Percentiles rank a stretch among this genome's conserved stretches.
These are phyloP conservation scores for Pyrochroa serraticornis DNA, from an alignment of 2,888 invertebrate genomes.

Conservation along the genomic window DNA sequence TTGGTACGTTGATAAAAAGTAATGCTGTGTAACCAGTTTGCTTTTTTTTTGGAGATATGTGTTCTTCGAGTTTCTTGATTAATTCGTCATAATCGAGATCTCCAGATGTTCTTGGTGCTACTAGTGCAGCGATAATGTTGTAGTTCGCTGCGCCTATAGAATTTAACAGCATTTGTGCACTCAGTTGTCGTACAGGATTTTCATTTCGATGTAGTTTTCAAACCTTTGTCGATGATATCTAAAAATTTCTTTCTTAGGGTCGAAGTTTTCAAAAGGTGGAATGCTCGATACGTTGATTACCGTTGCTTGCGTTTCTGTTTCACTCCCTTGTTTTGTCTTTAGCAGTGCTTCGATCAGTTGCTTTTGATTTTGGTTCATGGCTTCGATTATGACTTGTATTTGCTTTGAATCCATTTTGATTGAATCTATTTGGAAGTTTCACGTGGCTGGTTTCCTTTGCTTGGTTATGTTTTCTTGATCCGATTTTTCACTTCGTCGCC, in stretches of 20 bases:
- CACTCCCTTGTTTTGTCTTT: too few relatives aligned
- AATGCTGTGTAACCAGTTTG: not conserved
- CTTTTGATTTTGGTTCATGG: too few relatives aligned
- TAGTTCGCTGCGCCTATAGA: constrained; percentile 5
- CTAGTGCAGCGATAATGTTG: constrained; percentile 4
- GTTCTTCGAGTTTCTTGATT: not conserved
- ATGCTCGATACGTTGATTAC: constrained; percentile 1
- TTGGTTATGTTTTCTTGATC: too few relatives aligned
- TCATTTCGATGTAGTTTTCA: constrained; percentile 9
- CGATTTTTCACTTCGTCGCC: too few relatives aligned
- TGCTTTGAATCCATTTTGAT: too few relatives aligned
- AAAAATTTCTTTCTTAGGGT: constrained; percentile 6
- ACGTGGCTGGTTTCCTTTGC: too few relatives aligned
- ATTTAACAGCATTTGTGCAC: constrained; percentile 7
- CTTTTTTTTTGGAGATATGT: not conserved
- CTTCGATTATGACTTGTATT: too few relatives aligned
- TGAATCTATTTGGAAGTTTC: too few relatives aligned
- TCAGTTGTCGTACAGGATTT: not conserved
- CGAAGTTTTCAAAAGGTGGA: constrained; percentile 4
- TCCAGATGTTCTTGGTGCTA: constrained; percentile 1
- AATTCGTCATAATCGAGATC: not conserved
- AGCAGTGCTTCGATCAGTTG: too few relatives aligned
- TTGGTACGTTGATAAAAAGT: not conserved
- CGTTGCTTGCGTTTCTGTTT: too few relatives aligned
- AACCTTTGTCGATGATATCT: constrained; percentile 4